Base-by-base conservation (phyloP, 2,113 vertebrate species). In the Meleagris gallopavo region DNA sequence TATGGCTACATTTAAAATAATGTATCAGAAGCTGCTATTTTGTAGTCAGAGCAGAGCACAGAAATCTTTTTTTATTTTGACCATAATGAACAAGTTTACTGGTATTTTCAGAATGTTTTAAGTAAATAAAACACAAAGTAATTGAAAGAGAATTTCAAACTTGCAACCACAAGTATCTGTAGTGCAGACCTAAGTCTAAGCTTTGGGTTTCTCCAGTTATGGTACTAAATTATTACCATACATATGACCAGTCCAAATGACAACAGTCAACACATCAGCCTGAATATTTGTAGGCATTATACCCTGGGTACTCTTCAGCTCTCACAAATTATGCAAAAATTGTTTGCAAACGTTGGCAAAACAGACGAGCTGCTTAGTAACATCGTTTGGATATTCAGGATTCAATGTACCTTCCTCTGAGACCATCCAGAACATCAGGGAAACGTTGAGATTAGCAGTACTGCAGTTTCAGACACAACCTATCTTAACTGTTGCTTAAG, bases 141-240 rank as follows among this genome's bases (percentile, higher is more conserved):
- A 89, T 62, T 89, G 82, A 85, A 89, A 89, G 89, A 87, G 64
- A 92, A 92, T 95, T 86, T 88, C 86, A 92, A 43, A 61, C 83
- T 94, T 90, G 90, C 57, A 88, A 92, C 96, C 93, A 94, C 78
- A 94, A 94, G 13, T 82, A 91, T 95, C 89, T 91, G 93, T 43
- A 88, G 34, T 7, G 20, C 67, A 64, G 93, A 66, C 74, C 40
- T 13, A 94, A 91, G 41, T 50, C 74, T 87, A 73, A 87, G 78
- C 41, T 79, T 90, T 46, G 71, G 22, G 32, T 92, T 92, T 67
- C 41, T 77, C 71, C 75, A 66, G 66, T 88, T 79, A 88, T 38
- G 82, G 60, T 87, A 91, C 83, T 69, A 86, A 81, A 78, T 60
- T 24, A 1, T 93, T 71, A 60, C 72, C 76, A 57, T 64, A 29